Base-by-base conservation (phyloP, 1,140 invertebrate genomes). In the Schlechtendalia chinensis region DNA sequence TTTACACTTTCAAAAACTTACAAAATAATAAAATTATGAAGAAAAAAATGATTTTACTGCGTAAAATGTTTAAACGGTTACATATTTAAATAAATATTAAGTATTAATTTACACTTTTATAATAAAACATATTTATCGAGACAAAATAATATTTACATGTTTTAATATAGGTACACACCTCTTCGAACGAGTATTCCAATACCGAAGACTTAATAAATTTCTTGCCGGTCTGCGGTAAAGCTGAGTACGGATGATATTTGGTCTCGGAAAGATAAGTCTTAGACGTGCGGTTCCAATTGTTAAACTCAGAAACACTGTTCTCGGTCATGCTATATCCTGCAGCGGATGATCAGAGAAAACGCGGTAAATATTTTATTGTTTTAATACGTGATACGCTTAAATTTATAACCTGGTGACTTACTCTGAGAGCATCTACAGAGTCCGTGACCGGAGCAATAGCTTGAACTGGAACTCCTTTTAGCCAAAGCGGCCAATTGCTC, bases 401-500 rank as follows among this genome's bases (percentile, higher is more conserved):
- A 39, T 8, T 3, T 39, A 39, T 39, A 4, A 39, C 3, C 3
- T 39, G 32, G 32, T 4, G 29, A 27, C 24, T 61, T 61, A 79
- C 75, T 79, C 10, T 22, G 75, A 63, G 75, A 79, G 47, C 75
- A 79, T 50, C 75, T 58, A 50, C 75, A 79, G 11, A 79, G 56
- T 16, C 75, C 75, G 24, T 79, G 75, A 12, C 75, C 75, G 27
- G 75, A 79, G 12, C 75, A 79, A 63, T 79, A 79, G 24, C 75
- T 79, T 8, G 75, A 79, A 10, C 75, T 79, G 1, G 75, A 79
- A 63, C 75, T 79, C 50, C 75, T 63, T 50, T 79, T 79, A 83
- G 93, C 91, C 61, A 93, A 85, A 12, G 91, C 91, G 32, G 90
- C 91, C 17, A 90, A 90, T 32, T 93, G 91, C 85, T 92, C 91